These are phyloP conservation scores for Platycnemis pennipes DNA, from an alignment of 2,888 invertebrate species.

Conservation along the genomic window DNA sequence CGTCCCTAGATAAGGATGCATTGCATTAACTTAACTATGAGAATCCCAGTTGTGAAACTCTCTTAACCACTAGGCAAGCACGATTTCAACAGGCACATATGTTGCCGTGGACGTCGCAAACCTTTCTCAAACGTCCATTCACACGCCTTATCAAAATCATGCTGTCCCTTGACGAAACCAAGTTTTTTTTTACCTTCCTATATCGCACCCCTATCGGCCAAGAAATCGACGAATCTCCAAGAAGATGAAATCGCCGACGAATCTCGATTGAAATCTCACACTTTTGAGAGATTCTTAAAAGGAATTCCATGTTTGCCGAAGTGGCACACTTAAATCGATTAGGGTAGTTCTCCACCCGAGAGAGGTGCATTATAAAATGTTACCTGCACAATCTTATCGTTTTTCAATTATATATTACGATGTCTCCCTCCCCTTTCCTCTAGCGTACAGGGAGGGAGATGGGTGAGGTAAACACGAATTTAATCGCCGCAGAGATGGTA, in stretches of 20 bases:
- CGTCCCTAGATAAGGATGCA: neutral
- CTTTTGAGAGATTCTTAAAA: neutral
- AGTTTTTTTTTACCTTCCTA: neutral
- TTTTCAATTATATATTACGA: neutral
- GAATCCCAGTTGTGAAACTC: neutral
- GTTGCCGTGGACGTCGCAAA: neutral
- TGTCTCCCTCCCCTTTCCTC: no score
- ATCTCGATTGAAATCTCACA: neutral
- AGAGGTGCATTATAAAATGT: neutral
- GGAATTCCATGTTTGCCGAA: neutral
- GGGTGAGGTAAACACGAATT: neutral
- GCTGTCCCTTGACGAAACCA: neutral
- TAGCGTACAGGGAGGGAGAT: neutral
- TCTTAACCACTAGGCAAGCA: neutral
- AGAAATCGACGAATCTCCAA: neutral
- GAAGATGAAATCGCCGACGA: neutral
- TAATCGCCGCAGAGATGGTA: neutral
- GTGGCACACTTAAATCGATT: neutral
- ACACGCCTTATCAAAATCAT: neutral
- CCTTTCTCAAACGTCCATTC: neutral
- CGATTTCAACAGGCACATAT: neutral
- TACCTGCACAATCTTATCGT: neutral
- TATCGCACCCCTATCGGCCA: neutral
- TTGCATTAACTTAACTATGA: neutral
- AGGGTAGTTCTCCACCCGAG: neutral